phyloP scores from a whole-genome alignment of 2,888 invertebrate species.

The Iphiclides podalirius region DNA sequence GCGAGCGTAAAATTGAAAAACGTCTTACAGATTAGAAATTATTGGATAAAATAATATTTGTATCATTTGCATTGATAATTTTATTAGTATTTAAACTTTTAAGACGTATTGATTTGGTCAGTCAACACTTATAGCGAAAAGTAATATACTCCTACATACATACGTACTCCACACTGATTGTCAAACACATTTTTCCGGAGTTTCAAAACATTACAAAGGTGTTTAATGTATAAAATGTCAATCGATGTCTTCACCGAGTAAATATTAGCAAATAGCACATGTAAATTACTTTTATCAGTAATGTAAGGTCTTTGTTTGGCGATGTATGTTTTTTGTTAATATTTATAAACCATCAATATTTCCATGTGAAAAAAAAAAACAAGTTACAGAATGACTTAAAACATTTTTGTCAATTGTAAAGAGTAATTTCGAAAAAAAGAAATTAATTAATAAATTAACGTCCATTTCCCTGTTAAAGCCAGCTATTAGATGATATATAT shows the following conservation, averaged over 20 bases:
- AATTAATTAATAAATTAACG: constrained; percentile 50
- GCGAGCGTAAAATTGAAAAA: no score
- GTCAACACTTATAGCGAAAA: constrained; percentile 64
- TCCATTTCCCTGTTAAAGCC: constrained; percentile 80
- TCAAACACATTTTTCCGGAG: constrained; percentile 43
- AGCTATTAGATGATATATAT: constrained; percentile 73
- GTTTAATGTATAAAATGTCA: constrained; percentile 43
- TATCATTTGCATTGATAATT: no score
- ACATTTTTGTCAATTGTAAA: constrained; percentile 41
- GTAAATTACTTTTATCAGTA: background rate
- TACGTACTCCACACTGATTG: constrained; percentile 63
- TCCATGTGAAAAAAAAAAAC: constrained; percentile 8
- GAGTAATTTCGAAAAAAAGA: constrained; percentile 1
- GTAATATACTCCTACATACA: constrained; percentile 51
- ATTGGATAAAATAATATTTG: no score
- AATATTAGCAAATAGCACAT: background rate
- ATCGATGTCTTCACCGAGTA: background rate
- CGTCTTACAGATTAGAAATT: no score
- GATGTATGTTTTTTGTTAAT: constrained; percentile 1
- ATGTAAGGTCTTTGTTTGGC: background rate
- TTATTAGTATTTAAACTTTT: no score
- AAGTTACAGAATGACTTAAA: constrained; percentile 20
- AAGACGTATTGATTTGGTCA: constrained; percentile 49
- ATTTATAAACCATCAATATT: background rate
- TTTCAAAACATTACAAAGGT: constrained; percentile 46